Evolutionary conservation across 2,888 invertebrate genomes (phyloP).

Genomic region (Caenorhabditis becei): DNA sequence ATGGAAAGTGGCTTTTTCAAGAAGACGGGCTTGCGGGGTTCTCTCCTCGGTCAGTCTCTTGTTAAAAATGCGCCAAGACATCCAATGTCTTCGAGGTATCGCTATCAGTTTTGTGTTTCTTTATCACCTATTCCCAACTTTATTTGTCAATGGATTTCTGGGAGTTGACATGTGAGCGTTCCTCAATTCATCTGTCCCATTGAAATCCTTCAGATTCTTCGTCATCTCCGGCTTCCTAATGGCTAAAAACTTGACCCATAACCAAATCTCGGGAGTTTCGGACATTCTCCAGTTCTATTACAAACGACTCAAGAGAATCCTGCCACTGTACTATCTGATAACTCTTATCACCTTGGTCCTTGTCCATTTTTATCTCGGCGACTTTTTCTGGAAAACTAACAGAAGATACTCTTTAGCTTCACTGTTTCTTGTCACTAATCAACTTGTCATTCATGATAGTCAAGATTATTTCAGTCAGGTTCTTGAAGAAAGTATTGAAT

Average conservation of each 20-base stretch:
- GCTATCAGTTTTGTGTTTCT: slow-evolving; percentile 46
- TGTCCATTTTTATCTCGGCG: slow-evolving; percentile 34
- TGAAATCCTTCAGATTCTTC: slow-evolving; percentile 42
- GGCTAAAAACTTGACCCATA: slow-evolving; percentile 46
- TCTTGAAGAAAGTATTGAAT: no score
- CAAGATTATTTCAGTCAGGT: slow-evolving; percentile 44
- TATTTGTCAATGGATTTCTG: slow-evolving; percentile 56
- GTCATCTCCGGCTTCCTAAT: slow-evolving; percentile 59
- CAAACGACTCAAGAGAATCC: slow-evolving; percentile 39
- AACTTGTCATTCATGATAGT: slow-evolving; percentile 62
- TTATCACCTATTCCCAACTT: slow-evolving; percentile 44
- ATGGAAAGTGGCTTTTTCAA: no score
- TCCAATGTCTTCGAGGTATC: slow-evolving; percentile 54
- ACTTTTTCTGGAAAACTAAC: slow-evolving; percentile 53
- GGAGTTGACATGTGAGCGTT: slow-evolving; percentile 51
- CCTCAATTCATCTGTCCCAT: background rate
- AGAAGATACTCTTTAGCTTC: slow-evolving; percentile 52
- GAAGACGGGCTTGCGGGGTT: no score
- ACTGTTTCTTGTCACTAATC: slow-evolving; percentile 53
- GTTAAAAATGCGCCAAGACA: slow-evolving; percentile 38
- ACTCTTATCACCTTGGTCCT: slow-evolving; percentile 2
- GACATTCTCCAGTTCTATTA: slow-evolving; percentile 42
- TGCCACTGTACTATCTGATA: slow-evolving; percentile 49
- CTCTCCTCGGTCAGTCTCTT: no score
- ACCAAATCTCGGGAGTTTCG: slow-evolving; percentile 1